A percentile compares a stretch with the other conserved stretches of the same genome.
These are phyloP conservation scores for Acanthococcus lagerstroemiae DNA, from an alignment of 2,888 invertebrate genomes.

Conservation along the genomic window DNA sequence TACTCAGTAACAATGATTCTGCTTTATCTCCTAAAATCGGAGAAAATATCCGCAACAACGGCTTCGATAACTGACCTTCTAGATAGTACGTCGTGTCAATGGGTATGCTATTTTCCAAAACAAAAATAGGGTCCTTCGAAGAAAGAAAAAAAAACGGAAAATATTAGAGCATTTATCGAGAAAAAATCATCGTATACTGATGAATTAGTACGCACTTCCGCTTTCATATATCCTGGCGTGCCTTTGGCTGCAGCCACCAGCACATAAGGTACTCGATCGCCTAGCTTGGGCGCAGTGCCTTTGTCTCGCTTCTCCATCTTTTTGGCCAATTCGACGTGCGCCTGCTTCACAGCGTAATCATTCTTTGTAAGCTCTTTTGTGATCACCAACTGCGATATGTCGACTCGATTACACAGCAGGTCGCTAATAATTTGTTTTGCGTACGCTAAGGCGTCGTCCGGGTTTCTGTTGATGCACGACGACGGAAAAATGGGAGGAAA, in stretches of 20 bases:
- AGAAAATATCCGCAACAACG: constrained; percentile 90
- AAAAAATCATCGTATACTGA: neutral
- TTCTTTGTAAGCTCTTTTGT: constrained; percentile 93
- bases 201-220: constrained; percentile 52
- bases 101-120: constrained; percentile 92
- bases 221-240: constrained; percentile 92
- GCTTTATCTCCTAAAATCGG: constrained; percentile 96
- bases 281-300: constrained; percentile 94
- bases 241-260: constrained; percentile 83
- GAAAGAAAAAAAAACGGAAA: too few species aligned
- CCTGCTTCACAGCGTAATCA: constrained; percentile 94
- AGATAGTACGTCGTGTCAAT: constrained; percentile 95
- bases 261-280: constrained; percentile 96
- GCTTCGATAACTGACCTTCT: constrained; percentile 96
- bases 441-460: constrained; percentile 77
- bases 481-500: too few species aligned
- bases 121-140: constrained; percentile 79
- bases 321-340: constrained; percentile 92
- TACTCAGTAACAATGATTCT: constrained; percentile 77
- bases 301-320: constrained; percentile 96
- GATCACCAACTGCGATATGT: constrained; percentile 94
- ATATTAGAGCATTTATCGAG: neutral
- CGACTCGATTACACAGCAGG: constrained; percentile 89
- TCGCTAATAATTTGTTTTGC: constrained; percentile 87
- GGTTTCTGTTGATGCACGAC: constrained; percentile 60